Evolutionary conservation across 2,888 invertebrate genomes (phyloP).

Genomic region (Gryllus longicercus): DNA sequence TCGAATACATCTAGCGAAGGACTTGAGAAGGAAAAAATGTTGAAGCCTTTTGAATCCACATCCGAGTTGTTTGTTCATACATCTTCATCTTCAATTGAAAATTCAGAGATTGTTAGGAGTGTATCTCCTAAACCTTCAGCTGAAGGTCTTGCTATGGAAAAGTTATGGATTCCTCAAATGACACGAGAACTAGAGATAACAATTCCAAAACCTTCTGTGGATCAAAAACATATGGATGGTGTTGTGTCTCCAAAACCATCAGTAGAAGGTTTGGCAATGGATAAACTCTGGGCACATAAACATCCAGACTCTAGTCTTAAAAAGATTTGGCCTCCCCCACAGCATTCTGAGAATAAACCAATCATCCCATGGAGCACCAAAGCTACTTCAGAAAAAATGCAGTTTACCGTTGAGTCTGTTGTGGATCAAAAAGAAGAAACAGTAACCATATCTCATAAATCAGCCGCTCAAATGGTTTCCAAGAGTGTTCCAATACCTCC

Average conservation of each 20-base stretch:
- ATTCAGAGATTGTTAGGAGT: background rate
- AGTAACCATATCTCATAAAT: background rate
- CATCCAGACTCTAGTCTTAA: slow-evolving; percentile 49
- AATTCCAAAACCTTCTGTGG: slow-evolving; percentile 28
- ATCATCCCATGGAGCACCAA: slow-evolving; percentile 45
- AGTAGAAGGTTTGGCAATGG: slow-evolving; percentile 63
- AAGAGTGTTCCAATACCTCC: background rate
- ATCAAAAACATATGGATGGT: background rate
- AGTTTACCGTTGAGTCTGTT: background rate
- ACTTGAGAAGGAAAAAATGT: background rate
- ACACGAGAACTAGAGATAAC: slow-evolving; percentile 34
- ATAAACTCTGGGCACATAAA: slow-evolving; percentile 63
- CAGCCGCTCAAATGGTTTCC: background rate
- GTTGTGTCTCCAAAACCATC: slow-evolving; percentile 53
- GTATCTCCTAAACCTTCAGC: slow-evolving; percentile 44
- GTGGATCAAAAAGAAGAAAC: background rate
- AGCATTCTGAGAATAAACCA: slow-evolving; percentile 42
- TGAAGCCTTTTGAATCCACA: background rate
- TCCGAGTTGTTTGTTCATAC: background rate
- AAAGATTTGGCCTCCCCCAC: slow-evolving; percentile 54
- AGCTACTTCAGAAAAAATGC: slow-evolving; percentile 45
- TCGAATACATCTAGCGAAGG: background rate
- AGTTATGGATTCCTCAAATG: slow-evolving; percentile 44
- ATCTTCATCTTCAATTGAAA: background rate
- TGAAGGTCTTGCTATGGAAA: slow-evolving; percentile 47